Conservation (phyloP, 2,113 vertebrate species). For the Edolisoma coerulescens region DNA sequence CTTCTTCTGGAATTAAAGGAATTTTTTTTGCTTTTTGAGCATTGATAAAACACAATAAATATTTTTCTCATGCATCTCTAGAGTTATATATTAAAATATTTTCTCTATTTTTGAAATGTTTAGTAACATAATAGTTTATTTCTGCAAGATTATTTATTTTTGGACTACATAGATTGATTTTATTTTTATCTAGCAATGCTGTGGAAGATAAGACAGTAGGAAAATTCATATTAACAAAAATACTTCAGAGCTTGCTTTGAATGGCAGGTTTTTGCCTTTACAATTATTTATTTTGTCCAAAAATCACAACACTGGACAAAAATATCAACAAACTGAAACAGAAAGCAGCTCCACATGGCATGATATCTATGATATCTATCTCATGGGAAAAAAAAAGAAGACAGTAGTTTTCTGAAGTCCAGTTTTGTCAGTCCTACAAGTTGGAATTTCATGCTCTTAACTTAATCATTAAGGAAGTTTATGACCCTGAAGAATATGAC, state of each 20-base stretch:
- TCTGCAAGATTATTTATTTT: neutral
- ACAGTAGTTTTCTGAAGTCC: neutral
- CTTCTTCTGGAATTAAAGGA: neutral
- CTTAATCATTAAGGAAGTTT: neutral
- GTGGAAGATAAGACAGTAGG: neutral
- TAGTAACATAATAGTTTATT: neutral
- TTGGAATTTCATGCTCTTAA: constrained; percentile 1
- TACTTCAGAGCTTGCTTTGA: neutral
- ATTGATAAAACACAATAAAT: neutral
- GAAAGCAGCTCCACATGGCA: neutral
- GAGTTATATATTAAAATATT: neutral
- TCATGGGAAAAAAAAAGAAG: neutral
- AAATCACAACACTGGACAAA: neutral
- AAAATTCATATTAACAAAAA: neutral
- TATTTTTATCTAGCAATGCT: neutral
- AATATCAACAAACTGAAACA: neutral
- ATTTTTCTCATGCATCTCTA: neutral
- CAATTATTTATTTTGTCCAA: neutral
- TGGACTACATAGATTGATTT: neutral
- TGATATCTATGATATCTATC: neutral
- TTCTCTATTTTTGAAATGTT: neutral
- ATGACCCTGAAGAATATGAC: constrained; percentile 7
- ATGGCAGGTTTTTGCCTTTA: neutral
- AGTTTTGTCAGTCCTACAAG: neutral
- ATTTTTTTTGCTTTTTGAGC: neutral